Conservation (phyloP, 2,888 invertebrate genomes). For the Cristatella mucedo region DNA sequence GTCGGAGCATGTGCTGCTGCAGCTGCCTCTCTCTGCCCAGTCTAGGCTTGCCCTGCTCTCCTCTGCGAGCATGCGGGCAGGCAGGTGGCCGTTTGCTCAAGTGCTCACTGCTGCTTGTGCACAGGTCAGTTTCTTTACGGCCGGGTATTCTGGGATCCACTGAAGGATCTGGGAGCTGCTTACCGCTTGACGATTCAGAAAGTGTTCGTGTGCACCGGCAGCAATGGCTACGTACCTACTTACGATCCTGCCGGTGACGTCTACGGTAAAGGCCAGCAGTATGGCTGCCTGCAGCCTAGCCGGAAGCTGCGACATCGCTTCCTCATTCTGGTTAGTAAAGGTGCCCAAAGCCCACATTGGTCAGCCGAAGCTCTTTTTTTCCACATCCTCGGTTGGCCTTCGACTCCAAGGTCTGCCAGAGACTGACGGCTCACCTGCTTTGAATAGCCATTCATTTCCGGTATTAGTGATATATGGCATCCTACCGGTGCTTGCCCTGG, state of each 20-base stretch:
- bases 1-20: too few relatives aligned
- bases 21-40: too few relatives aligned
- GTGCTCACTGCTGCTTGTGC: too few relatives aligned
- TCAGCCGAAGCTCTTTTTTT: neutral
- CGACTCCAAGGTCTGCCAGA: neutral
- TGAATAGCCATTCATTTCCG: too few relatives aligned
- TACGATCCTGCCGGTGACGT: constrained; percentile 37
- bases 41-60: too few relatives aligned
- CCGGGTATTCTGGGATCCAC: constrained; percentile 37
- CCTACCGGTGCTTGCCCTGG: too few relatives aligned
- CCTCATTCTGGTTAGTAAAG: constrained; percentile 32
- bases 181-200: constrained; percentile 35
- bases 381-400: neutral
- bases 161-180: constrained; percentile 34
- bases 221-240: constrained; percentile 34
- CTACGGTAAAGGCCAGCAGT: constrained; percentile 36
- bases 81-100: too few relatives aligned
- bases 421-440: too few relatives aligned
- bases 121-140: constrained; percentile 32
- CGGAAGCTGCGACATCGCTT: constrained; percentile 32
- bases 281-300: constrained; percentile 37
- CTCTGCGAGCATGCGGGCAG: too few relatives aligned
- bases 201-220: constrained; percentile 36
- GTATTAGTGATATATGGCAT: too few relatives aligned
- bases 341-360: neutral